Percentiles rank a stretch among this genome's conserved stretches.
phyloP scores from a whole-genome alignment of 2,797 vertebrate genomes.

The Bovichtus diacanthus region DNA sequence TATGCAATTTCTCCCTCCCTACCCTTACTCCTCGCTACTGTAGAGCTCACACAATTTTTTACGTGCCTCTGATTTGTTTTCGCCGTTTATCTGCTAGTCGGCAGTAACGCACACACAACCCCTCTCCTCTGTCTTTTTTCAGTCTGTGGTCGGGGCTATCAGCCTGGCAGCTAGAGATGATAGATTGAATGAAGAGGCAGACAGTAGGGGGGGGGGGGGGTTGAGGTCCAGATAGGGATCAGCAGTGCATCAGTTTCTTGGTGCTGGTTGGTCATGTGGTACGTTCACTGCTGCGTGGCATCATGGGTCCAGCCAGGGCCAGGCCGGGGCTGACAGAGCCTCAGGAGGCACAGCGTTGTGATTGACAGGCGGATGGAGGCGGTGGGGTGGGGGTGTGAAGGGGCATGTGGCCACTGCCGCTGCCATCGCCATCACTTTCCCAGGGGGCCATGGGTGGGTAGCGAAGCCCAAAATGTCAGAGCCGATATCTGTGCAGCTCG shows the following conservation, averaged over 20 bases:
- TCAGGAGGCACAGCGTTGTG: constrained; percentile 80
- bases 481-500: constrained; percentile 80
- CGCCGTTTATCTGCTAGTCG: constrained; percentile 29
- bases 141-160: constrained; percentile 53
- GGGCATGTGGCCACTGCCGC: constrained; percentile 81
- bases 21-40: constrained; percentile 23
- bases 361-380: constrained; percentile 84
- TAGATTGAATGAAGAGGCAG: constrained; percentile 80
- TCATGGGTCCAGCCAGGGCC: constrained; percentile 64
- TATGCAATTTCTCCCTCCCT: constrained; percentile 42
- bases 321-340: constrained; percentile 69
- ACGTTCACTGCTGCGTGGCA: constrained; percentile 33
- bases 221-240: constrained; percentile 84
- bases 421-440: constrained; percentile 82
- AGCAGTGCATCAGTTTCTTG: constrained; percentile 77
- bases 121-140: constrained; percentile 31
- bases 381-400: constrained; percentile 43
- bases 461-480: constrained; percentile 90
- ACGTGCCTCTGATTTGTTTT: constrained; percentile 34
- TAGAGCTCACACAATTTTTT: constrained; percentile 39
- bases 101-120: constrained; percentile 12
- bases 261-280: constrained; percentile 45
- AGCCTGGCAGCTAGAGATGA: constrained; percentile 78
- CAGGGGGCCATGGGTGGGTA: constrained; percentile 79
- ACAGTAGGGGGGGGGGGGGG: constrained; percentile 53